phyloP scores from a whole-genome alignment of 2,888 invertebrate genomes.

The Pediacus dermestoides region DNA sequence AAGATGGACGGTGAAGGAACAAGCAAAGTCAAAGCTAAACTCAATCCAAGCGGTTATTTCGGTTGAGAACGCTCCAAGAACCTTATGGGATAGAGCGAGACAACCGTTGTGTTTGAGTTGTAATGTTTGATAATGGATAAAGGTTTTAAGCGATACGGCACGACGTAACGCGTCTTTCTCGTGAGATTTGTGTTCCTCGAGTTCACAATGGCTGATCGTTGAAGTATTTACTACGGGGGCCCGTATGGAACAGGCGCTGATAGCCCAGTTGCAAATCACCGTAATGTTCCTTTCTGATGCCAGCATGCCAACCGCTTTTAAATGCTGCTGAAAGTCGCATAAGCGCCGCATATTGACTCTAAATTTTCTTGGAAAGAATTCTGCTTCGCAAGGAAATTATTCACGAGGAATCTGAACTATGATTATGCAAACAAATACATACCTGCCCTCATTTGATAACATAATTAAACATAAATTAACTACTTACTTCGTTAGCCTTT shows the following conservation, averaged over 20 bases:
- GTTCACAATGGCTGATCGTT: conserved; percentile 50
- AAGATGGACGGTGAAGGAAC: conserved; percentile 44
- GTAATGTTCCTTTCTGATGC: conserved; percentile 20
- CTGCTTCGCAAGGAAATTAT: too few species aligned
- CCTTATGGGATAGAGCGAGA: conserved; percentile 17
- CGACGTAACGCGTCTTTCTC: conserved; percentile 39
- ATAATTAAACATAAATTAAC: too few species aligned
- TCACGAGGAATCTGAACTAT: too few species aligned
- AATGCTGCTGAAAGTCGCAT: conserved; percentile 22
- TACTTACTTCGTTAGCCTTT: too few species aligned
- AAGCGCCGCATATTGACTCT: too few species aligned
- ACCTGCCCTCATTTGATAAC: too few species aligned
- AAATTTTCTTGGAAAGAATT: background rate
- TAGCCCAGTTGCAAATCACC: conserved; percentile 44
- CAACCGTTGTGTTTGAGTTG: conserved; percentile 13
- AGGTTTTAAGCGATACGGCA: conserved; percentile 31
- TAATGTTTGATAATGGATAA: conserved; percentile 25
- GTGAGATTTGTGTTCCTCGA: conserved; percentile 48
- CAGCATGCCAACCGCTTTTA: conserved; percentile 22
- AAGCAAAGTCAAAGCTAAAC: conserved; percentile 28
- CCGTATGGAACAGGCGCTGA: conserved; percentile 41
- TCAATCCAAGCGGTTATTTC: conserved; percentile 14
- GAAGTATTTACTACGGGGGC: conserved; percentile 48
- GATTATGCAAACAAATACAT: too few species aligned
- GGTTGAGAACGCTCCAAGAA: conserved; percentile 1